These are phyloP conservation scores for Cheilinus undulatus DNA, from an alignment of 2,113 vertebrate genomes.

Conservation along the genomic window DNA sequence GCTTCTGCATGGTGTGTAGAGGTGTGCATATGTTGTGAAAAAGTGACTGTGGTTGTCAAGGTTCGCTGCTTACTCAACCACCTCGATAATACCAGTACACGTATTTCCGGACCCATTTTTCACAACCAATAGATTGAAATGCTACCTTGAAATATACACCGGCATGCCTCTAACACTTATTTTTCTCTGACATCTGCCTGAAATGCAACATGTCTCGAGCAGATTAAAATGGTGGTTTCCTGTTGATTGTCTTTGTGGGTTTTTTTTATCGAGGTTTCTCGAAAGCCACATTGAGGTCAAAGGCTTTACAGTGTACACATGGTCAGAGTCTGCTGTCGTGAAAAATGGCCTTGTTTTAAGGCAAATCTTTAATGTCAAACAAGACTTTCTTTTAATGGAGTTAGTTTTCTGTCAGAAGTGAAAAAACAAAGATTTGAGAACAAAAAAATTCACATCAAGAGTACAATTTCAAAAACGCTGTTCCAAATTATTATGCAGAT, in stretches of 20 bases:
- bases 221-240: constrained; percentile 60
- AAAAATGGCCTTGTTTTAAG: background rate
- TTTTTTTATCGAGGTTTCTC: constrained; percentile 13
- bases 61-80: constrained; percentile 39
- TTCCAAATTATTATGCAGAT: no score
- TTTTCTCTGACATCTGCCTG: background rate
- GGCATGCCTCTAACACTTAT: background rate
- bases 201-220: background rate
- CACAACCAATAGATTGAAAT: background rate
- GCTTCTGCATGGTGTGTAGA: background rate
- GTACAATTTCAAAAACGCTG: no score
- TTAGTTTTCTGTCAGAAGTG: no score
- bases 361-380: background rate
- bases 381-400: no score
- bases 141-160: background rate
- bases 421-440: no score
- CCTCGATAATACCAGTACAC: background rate
- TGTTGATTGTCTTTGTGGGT: constrained; percentile 17
- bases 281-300: constrained; percentile 10
- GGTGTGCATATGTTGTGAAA: constrained; percentile 5
- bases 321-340: background rate
- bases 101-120: background rate
- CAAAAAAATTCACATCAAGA: no score
- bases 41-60: constrained; percentile 59
- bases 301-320: background rate